A percentile compares a stretch with the other conserved stretches of the same genome.
phyloP scores from a whole-genome alignment of 2,797 vertebrate species.

The Danio tinwini region DNA sequence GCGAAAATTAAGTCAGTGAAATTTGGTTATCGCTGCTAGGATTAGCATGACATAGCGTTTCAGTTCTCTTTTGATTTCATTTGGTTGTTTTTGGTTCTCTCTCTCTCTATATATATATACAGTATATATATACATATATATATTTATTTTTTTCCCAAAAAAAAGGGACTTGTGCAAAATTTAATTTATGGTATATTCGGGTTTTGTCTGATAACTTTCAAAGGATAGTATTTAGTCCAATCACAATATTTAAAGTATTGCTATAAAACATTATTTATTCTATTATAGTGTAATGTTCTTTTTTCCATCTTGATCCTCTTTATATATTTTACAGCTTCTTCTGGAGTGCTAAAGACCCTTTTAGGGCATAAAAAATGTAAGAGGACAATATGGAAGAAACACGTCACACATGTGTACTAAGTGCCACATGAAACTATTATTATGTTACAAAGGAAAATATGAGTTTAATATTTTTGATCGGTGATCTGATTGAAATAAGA shows the following conservation, averaged over 20 bases:
- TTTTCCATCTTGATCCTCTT: constrained; percentile 60
- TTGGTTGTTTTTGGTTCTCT: constrained; percentile 27
- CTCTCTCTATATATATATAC: constrained; percentile 21
- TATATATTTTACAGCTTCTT: constrained; percentile 44
- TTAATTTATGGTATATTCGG: constrained; percentile 58
- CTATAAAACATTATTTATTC: constrained; percentile 66
- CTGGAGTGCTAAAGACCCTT: constrained; percentile 38
- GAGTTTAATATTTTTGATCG: constrained; percentile 64
- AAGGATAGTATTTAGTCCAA: constrained; percentile 65
- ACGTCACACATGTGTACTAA: constrained; percentile 60
- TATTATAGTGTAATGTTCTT: constrained; percentile 59
- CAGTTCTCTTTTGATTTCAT: background rate
- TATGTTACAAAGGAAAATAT: constrained; percentile 62
- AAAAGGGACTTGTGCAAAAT: constrained; percentile 58
- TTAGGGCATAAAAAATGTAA: constrained; percentile 33
- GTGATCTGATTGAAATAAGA: constrained; percentile 63
- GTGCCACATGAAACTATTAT: constrained; percentile 61
- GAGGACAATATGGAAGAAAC: constrained; percentile 49
- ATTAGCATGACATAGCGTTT: constrained; percentile 53
- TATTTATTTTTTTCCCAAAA: constrained; percentile 47
- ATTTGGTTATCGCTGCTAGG: constrained; percentile 55
- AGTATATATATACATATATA: constrained; percentile 30
- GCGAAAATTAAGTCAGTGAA: constrained; percentile 51
- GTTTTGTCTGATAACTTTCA: constrained; percentile 62
- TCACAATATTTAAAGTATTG: constrained; percentile 65